These are phyloP conservation scores for Fragum fragum DNA, from an alignment of 2,888 invertebrate species.

Conservation along the genomic window DNA sequence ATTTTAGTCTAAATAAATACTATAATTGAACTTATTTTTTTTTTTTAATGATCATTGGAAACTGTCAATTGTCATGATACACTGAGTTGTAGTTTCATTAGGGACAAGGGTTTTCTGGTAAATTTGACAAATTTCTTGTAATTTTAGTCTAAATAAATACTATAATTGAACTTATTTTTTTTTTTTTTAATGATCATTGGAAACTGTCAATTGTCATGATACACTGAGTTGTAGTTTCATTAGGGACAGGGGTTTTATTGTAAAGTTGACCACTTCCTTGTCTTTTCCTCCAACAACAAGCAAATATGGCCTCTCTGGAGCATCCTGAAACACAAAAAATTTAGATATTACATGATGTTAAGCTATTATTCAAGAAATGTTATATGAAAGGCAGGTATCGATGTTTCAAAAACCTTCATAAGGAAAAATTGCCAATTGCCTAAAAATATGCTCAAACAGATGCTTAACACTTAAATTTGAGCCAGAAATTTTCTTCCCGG, in stretches of 20 bases:
- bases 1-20: neutral
- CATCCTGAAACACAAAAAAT: slow-evolving; percentile 45
- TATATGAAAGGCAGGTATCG: too few relatives aligned
- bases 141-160: neutral
- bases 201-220: neutral
- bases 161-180: neutral
- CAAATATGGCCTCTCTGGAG: slow-evolving; percentile 63
- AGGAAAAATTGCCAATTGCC: too few relatives aligned
- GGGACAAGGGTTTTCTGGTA: too few relatives aligned
- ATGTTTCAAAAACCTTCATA: too few relatives aligned
- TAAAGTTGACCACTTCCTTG: slow-evolving; percentile 59
- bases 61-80: neutral
- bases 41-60: neutral
- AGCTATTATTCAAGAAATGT: too few relatives aligned
- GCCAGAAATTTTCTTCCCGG: too few relatives aligned
- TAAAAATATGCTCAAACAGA: too few relatives aligned
- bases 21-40: neutral
- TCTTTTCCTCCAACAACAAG: slow-evolving; percentile 75
- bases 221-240: slow-evolving; percentile 61
- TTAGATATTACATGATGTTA: too few relatives aligned
- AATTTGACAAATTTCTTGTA: too few relatives aligned
- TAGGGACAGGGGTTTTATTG: slow-evolving; percentile 67
- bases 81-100: neutral
- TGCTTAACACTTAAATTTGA: too few relatives aligned
- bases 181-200: neutral